Base-by-base conservation (phyloP, 2,797 vertebrate species). In the Neoniphon sammara region DNA sequence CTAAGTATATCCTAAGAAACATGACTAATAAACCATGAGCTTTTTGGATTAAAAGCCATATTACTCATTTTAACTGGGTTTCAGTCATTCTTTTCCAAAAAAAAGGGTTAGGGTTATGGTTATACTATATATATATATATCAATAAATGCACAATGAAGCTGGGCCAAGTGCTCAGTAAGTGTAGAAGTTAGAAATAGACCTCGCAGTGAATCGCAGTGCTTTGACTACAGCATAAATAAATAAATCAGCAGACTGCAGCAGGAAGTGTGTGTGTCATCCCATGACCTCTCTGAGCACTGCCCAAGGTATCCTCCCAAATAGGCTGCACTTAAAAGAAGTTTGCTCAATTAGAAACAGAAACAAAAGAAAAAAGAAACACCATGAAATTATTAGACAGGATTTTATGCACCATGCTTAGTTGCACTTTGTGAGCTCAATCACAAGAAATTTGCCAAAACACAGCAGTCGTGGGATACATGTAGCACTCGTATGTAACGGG, bases 201-300 rank as follows among this genome's bases (percentile, higher is more conserved):
- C 36, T 62, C 42, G n/a, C n/a, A 47, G 27, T 14, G 30, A 47
- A 62, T 4, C 42, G 9, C 14, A 59, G 1, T 46, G 42, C 23
- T 62, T 20, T 47, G 44, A 61, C 5, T 46, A 52, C 50, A 25
- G 62, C 62, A 14, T 42, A 42, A 42, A 42, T 39, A 39, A 39
- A 42, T 42, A 42, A 42, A 42, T 42, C 39, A 14, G 39, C 39
- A 42, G 39, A 42, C 39, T 42, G 39, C 39, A 42, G 39, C 12
- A 42, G 39, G 11, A 42, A 42, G 12, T 42, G 39, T 42, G 39
- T 42, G 39, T 42, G 39, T 14, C 39, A 42, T 42, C 39, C 12
- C 39, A 42, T 42, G 39, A 11, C 11, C 11, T 42, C 11, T 31
- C 54, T 30, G 5, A 1, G 30, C 17, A 17, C 30, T 56, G 18